Percentiles rank a stretch among this genome's conserved stretches.
Conservation (phyloP, 2,888 invertebrate species). For the Phengaris arion region DNA sequence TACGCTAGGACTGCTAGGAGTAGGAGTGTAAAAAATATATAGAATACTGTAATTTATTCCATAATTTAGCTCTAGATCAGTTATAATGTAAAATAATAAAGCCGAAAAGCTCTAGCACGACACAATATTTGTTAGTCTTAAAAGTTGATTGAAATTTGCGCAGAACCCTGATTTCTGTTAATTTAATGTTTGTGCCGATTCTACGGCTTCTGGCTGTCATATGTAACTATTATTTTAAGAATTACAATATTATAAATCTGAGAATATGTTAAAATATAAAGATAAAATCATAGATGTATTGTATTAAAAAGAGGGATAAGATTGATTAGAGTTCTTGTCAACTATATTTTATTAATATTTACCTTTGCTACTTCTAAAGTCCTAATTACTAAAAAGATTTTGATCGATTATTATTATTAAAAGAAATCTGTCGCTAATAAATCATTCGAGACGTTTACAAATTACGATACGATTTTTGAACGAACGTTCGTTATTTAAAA, state of each 20-base stretch:
- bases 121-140: too few relatives aligned
- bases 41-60: background rate
- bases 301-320: too few relatives aligned
- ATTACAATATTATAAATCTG: background rate
- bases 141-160: too few relatives aligned
- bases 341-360: background rate
- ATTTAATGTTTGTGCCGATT: too few relatives aligned
- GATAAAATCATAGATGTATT: background rate
- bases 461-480: constrained; percentile 20
- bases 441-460: constrained; percentile 17
- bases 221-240: background rate
- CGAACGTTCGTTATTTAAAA: constrained; percentile 14
- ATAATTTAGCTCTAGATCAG: background rate
- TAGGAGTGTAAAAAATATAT: too few relatives aligned
- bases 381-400: background rate
- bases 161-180: too few relatives aligned
- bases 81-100: too few relatives aligned
- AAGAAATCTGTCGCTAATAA: constrained; percentile 6
- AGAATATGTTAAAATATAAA: background rate
- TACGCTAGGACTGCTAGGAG: background rate
- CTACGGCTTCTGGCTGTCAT: too few relatives aligned
- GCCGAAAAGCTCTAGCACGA: too few relatives aligned
- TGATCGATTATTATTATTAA: constrained; percentile 7
- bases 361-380: background rate
- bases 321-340: background rate